Evolutionary conservation across 2,113 vertebrate genomes (phyloP).

Genomic region (Lichenostomus cassidix): DNA sequence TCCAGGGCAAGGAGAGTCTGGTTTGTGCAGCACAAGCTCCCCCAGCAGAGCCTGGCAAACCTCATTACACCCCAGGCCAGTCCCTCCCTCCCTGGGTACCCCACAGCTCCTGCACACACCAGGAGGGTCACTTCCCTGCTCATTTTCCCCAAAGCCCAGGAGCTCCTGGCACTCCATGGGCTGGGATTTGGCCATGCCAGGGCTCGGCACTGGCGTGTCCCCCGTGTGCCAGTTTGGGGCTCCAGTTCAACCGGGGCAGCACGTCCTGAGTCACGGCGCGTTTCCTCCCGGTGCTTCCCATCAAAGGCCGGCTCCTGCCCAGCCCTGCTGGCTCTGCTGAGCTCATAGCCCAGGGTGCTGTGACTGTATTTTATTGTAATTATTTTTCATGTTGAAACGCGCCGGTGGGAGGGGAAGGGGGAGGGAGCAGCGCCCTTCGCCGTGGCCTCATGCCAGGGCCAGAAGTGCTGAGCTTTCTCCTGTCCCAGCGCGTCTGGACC

Average conservation of each 20-base stretch:
- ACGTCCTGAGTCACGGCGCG: background rate
- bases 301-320: slow-evolving; percentile 37
- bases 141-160: background rate
- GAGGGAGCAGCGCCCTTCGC: background rate
- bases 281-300: background rate
- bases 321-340: slow-evolving; percentile 30
- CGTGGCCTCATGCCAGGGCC: background rate
- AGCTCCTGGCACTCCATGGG: accelerated
- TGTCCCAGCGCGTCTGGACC: background rate
- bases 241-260: background rate
- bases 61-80: accelerated
- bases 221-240: background rate
- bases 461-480: slow-evolving; percentile 24
- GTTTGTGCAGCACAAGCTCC: background rate
- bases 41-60: background rate
- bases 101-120: accelerated
- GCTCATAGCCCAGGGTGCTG: slow-evolving; percentile 44
- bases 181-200: accelerated
- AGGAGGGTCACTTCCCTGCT: background rate
- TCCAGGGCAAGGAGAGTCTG: background rate
- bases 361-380: slow-evolving; percentile 32
- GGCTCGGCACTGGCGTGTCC: accelerated
- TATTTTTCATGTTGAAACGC: slow-evolving; percentile 3
- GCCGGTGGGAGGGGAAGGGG: background rate
- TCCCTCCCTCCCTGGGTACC: accelerated